Evolutionary conservation across 2,113 vertebrate genomes (phyloP), one percentile per base, ranked within the genome.

Genomic region (Salvelinus namaycush): DNA sequence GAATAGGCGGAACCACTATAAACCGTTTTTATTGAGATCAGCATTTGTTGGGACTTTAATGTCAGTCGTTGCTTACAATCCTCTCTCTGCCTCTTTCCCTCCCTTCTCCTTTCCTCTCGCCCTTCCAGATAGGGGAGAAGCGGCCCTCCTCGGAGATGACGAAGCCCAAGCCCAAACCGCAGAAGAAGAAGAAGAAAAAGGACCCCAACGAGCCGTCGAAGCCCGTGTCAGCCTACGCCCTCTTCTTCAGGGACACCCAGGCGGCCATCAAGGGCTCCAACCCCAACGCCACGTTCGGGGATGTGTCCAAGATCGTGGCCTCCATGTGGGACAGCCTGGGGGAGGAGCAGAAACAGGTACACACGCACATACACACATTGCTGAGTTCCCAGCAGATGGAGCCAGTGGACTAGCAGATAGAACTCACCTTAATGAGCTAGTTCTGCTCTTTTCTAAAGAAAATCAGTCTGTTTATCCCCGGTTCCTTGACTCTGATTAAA

Each of bases 161-260:
- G 74, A 98, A 97, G 91, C 94, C 96, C 81, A 98, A 98, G 84
- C 94, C 96, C 84, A 98, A 98, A 89, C 97, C 95, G 79, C 97
- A 96, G 79, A 98, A 98, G 92, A 98, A 98, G 89, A 98, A 98
- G 94, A 98, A 98, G 84, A 98, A 98, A 95, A 98, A 97, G 93
- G 91, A 93, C 69, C 92, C 90, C 65, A 90, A 92, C 0, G 97
- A 98, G 92, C 97, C 97, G 0, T 96, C 97, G 92, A 98, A 98
- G 86, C 97, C 97, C 0, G 97, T 98, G 86, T 98, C 97, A 0
- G 97, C 97, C 34, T 98, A 98, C 0, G 97, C 97, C 0, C 95
- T 98, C 68, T 98, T 98, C 89, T 98, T 98, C 93, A 95, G 97
- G 84, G 97, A 98, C 90, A 98, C 97, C 0, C 97, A 98, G 88